Evolutionary conservation across 2,888 invertebrate species (phyloP).

Genomic region (Tupiocoris notatus): DNA sequence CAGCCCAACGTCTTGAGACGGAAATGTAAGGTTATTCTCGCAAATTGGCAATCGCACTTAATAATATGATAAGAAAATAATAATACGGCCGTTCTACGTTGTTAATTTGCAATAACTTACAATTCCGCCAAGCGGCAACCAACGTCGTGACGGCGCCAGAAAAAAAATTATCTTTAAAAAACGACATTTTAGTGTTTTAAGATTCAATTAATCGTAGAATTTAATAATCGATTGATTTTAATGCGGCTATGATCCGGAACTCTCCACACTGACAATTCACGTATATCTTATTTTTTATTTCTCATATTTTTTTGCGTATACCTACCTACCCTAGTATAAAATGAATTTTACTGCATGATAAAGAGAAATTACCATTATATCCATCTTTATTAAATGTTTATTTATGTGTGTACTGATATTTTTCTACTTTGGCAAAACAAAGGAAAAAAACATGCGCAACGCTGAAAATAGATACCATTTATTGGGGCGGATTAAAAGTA

Average conservation of each 20-base stretch:
- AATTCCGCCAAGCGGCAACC: background rate
- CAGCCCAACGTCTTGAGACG: background rate
- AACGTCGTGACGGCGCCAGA: constrained; percentile 29
- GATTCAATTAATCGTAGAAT: constrained; percentile 41
- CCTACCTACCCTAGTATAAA: background rate
- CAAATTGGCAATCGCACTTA: constrained; percentile 24
- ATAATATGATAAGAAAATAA: constrained; percentile 24
- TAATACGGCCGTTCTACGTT: no score
- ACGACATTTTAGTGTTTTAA: constrained; percentile 40
- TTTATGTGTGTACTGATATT: constrained; percentile 36
- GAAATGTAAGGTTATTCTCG: constrained; percentile 28
- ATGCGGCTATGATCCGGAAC: constrained; percentile 37
- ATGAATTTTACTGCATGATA: constrained; percentile 15
- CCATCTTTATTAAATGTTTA: constrained; percentile 37
- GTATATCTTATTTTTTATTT: constrained; percentile 38
- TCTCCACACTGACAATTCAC: constrained; percentile 36
- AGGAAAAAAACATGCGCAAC: no score
- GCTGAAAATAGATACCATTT: no score
- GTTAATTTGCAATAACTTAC: constrained; percentile 30
- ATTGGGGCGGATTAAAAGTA: no score
- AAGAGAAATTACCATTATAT: constrained; percentile 35
- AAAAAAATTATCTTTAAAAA: constrained; percentile 15
- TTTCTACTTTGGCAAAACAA: constrained; percentile 19
- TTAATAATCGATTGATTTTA: constrained; percentile 38
- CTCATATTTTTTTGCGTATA: background rate